Base-by-base conservation (phyloP, 2,888 invertebrate species). In the Leptopilina myrica region DNA sequence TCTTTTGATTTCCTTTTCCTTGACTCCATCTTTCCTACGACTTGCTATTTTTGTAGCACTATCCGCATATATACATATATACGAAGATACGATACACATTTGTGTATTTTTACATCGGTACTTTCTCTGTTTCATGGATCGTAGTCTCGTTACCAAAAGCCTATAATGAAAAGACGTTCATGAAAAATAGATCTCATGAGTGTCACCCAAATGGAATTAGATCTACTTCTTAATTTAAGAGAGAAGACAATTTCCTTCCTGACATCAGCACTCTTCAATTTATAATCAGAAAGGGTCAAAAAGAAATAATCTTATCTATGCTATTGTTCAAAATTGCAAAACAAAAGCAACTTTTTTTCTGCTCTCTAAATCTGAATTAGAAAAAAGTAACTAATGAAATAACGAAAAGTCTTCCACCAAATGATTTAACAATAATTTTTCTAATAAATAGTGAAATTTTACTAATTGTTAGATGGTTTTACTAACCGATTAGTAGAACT, bases 41-140 rank as follows among this genome's bases (percentile, higher is more conserved):
- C 12, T 76, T 43, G 80, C 81, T 84, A 83, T 84, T 84, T 85
- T 78, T 78, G 86, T 86, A 86, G 82, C 11, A 49, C 11, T 49
- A 11, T 49, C 9, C 12, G 11, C 49, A 49, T 11, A 49, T 11
- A 49, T 4, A 49, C 49, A 49, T 49, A 49, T 86, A 86, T 86
- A 85, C 86, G 86, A 87, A 85, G 84, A 88, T 85, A 78, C 84
- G 85, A 86, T 86, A 84, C 86, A 82, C 83, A 80, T 82, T 83
- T 7, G 82, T 82, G 87, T 88, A 87, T 88, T 88, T 88, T 87
- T 88, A 85, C 85, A 82, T 85, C 43, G 79, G 79, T 80, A 79
- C 77, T 80, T 83, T 82, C 80, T 80, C 69, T 77, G 73, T 76
- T 33, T 76, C 79, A 56, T 75, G 81, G 80, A 80, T 78, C 76